Percentiles rank a stretch among this genome's conserved stretches.
phyloP scores from a whole-genome alignment of 2,113 vertebrate genomes.

The Pseudolaguvia tuberculata region DNA sequence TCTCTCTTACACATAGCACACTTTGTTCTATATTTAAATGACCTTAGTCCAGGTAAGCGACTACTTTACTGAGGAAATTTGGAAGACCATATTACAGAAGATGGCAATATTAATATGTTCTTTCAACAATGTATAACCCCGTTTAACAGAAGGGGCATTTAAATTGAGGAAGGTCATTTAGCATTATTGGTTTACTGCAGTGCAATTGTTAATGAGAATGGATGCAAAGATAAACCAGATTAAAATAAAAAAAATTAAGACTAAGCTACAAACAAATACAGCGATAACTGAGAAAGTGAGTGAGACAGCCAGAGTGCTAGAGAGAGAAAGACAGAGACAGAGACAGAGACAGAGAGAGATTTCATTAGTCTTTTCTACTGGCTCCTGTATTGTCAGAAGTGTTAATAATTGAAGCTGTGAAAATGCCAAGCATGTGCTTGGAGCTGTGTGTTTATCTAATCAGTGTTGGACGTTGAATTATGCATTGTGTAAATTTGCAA shows the following conservation, averaged over 20 bases:
- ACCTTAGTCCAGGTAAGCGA: slow-evolving; percentile 50
- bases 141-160: not conserved
- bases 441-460: slow-evolving; percentile 42
- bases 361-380: slow-evolving; percentile 36
- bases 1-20: slow-evolving; percentile 42
- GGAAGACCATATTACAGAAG: slow-evolving; percentile 21
- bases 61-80: slow-evolving; percentile 35
- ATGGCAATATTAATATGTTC: slow-evolving; percentile 20
- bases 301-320: slow-evolving; percentile 10
- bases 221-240: not conserved
- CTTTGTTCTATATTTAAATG: slow-evolving; percentile 59
- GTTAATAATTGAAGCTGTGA: slow-evolving; percentile 52
- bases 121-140: not conserved
- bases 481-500: slow-evolving; percentile 22
- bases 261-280: not conserved
- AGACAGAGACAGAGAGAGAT: slow-evolving; percentile 13
- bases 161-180: slow-evolving; percentile 2
- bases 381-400: slow-evolving; percentile 49
- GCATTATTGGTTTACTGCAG: not conserved
- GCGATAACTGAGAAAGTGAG: not conserved
- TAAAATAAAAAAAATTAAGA: not conserved
- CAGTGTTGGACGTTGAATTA: slow-evolving; percentile 38
- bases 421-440: slow-evolving; percentile 47
- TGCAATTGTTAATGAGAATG: not conserved
- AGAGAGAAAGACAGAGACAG: slow-evolving; percentile 21